Evolutionary conservation across 2,797 vertebrate species (phyloP), one percentile per base, ranked within the genome.

Genomic region (Semotilus atromaculatus): DNA sequence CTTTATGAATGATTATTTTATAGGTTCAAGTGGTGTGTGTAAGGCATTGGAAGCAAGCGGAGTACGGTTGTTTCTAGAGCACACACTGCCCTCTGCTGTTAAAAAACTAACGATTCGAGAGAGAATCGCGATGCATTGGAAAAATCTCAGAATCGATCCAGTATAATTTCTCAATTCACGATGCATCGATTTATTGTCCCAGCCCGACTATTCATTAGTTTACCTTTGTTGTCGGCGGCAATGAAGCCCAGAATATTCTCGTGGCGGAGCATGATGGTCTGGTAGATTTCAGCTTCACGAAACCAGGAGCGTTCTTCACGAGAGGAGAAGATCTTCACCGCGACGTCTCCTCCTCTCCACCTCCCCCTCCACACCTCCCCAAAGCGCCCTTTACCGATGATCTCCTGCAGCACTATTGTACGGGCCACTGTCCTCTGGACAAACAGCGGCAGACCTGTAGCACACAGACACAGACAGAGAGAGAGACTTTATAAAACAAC

Each of bases 181-280:
- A 43, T 43, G 40, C 40, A 43, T 43, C 10, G 40, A 43, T 43
- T 3, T 43, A 40, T 40, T 40, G 40, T 40, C 40, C 40, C 40
- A 40, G 40, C 43, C 13, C 43, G 14, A 14, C 43, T 45, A 10
- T 76, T 74, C 3, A 34, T 82, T 60, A 7, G 8, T 16, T 82
- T 88, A 98, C 97, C 97, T 96, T 98, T 99, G 91, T 99, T 99
- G 90, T 99, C 98, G 0, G 98, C 98, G 1, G 97, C 97, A 5
- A 99, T 98, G 14, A 99, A 98, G 0, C 97, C 97, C 85, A 98
- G 93, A 89, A 99, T 99, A 92, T 98, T 98, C 89, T 99, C 98
- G 0, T 99, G 98, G 0, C 97, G 94, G 77, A 99, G 93, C 98
- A 99, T 99, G 29, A 99, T 97, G 0, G 98, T 99, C 74, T 99